A percentile compares a stretch with the other conserved stretches of the same genome.
phyloP scores from a whole-genome alignment of 2,797 vertebrate genomes.

The Sarcophilus harrisii region DNA sequence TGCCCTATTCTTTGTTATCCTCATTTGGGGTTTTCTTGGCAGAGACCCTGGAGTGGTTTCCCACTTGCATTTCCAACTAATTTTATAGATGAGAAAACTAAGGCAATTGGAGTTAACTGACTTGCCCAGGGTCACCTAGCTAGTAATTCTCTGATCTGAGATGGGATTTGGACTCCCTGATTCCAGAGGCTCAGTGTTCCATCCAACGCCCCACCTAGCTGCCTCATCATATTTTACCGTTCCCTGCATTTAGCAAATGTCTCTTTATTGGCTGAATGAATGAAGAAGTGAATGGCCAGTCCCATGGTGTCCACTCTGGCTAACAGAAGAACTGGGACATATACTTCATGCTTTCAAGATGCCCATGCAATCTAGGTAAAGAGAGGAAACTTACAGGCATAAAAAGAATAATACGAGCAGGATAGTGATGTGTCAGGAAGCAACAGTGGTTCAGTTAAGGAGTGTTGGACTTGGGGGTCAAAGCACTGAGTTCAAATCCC shows the following conservation, averaged over 20 bases:
- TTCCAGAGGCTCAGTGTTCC: neutral
- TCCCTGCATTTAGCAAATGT: neutral
- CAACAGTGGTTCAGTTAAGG: neutral
- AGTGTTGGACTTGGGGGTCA: neutral
- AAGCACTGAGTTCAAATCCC: neutral
- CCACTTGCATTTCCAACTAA: neutral
- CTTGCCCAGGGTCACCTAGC: neutral
- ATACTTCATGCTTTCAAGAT: neutral
- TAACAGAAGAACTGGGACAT: neutral
- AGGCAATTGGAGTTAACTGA: neutral
- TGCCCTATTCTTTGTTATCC: neutral
- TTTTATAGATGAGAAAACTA: neutral
- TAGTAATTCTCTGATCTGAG: neutral
- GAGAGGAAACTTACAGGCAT: neutral
- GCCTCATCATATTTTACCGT: neutral
- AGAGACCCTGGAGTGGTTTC: neutral
- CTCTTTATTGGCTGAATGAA: neutral
- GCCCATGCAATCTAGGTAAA: neutral
- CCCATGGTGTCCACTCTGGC: neutral
- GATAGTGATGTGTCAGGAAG: neutral
- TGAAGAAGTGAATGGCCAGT: conserved; percentile 1
- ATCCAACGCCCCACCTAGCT: neutral
- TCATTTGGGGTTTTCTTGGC: neutral
- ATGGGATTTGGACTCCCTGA: neutral
- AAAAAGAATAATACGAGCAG: neutral